Evolutionary conservation across 2,888 invertebrate genomes (phyloP).

Genomic region (Choreutis nemorana): DNA sequence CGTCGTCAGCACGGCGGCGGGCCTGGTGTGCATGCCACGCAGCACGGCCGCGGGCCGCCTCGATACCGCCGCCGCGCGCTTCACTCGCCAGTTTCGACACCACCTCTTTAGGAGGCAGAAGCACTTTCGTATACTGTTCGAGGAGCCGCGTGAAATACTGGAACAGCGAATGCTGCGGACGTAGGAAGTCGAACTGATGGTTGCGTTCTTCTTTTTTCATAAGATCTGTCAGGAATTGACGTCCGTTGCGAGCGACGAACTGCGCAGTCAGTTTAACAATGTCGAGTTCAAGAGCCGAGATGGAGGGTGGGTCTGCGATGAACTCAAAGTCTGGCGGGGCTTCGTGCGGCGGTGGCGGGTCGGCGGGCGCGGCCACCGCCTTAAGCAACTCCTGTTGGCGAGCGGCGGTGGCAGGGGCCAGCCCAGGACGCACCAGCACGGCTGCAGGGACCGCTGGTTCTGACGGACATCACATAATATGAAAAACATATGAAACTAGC

Average conservation of each 20-base stretch:
- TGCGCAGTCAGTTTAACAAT: conserved; percentile 98
- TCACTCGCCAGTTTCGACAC: conserved; percentile 81
- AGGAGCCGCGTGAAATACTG: conserved; percentile 97
- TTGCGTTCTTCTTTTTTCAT: conserved; percentile 99
- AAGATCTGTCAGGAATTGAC: conserved; percentile 96
- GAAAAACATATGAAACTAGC: too few relatives aligned
- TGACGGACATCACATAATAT: too few relatives aligned
- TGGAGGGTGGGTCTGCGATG: conserved; percentile 97
- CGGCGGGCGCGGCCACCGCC: conserved; percentile 85
- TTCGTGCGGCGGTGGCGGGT: conserved; percentile 89
- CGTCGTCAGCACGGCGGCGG: conserved; percentile 89
- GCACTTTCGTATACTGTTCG: conserved; percentile 97
- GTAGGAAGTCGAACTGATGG: conserved; percentile 97
- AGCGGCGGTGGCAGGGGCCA: conserved; percentile 81
- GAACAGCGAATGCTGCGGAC: conserved; percentile 98
- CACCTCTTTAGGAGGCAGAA: conserved; percentile 94
- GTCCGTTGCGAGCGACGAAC: conserved; percentile 97
- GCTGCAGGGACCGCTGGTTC: too few relatives aligned
- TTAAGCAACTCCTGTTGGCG: conserved; percentile 89
- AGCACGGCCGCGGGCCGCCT: conserved; percentile 92
- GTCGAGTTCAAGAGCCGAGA: conserved; percentile 97
- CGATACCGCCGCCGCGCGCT: conserved; percentile 73
- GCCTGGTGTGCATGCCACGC: conserved; percentile 98
- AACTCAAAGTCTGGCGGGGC: conserved; percentile 94
- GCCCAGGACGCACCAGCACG: conserved; percentile 47